These are phyloP conservation scores for Progne subis DNA, from an alignment of 2,113 vertebrate genomes.

Conservation along the genomic window DNA sequence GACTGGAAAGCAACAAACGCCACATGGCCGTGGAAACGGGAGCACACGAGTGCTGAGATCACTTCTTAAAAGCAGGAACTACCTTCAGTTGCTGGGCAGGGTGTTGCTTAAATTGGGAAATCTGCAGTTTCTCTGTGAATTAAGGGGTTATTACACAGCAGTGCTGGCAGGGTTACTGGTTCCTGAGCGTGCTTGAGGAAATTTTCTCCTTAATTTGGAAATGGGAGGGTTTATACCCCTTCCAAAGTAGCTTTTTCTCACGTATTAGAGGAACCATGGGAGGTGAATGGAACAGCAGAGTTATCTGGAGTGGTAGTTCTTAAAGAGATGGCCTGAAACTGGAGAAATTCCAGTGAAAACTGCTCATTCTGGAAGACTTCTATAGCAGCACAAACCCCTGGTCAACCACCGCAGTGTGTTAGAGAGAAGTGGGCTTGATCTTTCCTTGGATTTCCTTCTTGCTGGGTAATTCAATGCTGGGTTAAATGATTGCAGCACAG, in stretches of 20 bases:
- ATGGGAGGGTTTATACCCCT: neutral
- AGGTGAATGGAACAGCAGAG: neutral
- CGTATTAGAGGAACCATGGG: neutral
- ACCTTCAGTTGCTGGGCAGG: conserved; percentile 28
- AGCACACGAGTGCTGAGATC: conserved; percentile 9
- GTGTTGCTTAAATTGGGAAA: conserved; percentile 18
- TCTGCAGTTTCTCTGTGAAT: neutral
- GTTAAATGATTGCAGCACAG: neutral
- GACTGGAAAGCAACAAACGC: conserved; percentile 1
- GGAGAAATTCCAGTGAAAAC: neutral
- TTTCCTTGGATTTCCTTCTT: neutral
- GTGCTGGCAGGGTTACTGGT: neutral
- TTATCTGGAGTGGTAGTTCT: neutral
- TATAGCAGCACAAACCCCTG: neutral
- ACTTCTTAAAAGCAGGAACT: conserved; percentile 20
- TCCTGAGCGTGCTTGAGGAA: neutral
- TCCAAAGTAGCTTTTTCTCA: neutral
- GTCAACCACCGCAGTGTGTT: neutral
- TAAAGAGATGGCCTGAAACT: neutral
- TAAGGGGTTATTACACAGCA: neutral
- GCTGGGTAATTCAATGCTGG: neutral
- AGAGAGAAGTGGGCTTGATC: neutral
- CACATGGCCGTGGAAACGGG: neutral
- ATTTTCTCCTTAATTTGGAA: neutral
- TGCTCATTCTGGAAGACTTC: neutral